Evolutionary conservation across 2,888 invertebrate species (phyloP).

Genomic region (Nasonia oneida): DNA sequence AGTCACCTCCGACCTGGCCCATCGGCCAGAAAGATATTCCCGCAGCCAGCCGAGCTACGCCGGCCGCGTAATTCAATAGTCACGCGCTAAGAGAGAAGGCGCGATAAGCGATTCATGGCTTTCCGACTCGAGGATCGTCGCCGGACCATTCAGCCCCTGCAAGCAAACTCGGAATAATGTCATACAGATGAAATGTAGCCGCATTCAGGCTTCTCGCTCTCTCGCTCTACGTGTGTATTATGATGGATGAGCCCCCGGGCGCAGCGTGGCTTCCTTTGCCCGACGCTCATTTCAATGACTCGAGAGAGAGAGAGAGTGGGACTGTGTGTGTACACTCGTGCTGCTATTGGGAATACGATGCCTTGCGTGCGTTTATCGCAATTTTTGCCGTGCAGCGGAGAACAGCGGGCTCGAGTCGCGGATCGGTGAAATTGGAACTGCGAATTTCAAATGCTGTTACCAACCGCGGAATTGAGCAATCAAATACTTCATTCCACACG

Average conservation of each 20-base stretch:
- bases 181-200: slow-evolving; percentile 54
- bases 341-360: background rate
- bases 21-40: slow-evolving; percentile 60
- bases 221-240: slow-evolving; percentile 31
- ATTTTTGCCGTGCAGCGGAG: background rate
- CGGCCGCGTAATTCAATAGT: slow-evolving; percentile 59
- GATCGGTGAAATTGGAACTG: too few relatives aligned
- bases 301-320: background rate
- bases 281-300: slow-evolving; percentile 54
- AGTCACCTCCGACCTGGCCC: slow-evolving; percentile 29
- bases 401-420: background rate
- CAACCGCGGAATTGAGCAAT: too few relatives aligned
- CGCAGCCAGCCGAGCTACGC: background rate
- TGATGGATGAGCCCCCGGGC: slow-evolving; percentile 54
- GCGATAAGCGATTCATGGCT: slow-evolving; percentile 64
- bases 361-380: background rate
- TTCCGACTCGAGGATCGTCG: slow-evolving; percentile 57
- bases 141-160: slow-evolving; percentile 24
- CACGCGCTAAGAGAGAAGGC: slow-evolving; percentile 10
- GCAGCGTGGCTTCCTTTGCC: background rate
- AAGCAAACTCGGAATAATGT: slow-evolving; percentile 46
- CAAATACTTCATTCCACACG: too few relatives aligned
- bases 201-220: slow-evolving; percentile 9
- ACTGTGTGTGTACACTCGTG: background rate
- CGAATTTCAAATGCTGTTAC: too few relatives aligned